Evolutionary conservation across 2,797 vertebrate genomes (phyloP), one percentile per base, ranked within the genome.

Genomic region (Mormyrus proboscirostris): DNA sequence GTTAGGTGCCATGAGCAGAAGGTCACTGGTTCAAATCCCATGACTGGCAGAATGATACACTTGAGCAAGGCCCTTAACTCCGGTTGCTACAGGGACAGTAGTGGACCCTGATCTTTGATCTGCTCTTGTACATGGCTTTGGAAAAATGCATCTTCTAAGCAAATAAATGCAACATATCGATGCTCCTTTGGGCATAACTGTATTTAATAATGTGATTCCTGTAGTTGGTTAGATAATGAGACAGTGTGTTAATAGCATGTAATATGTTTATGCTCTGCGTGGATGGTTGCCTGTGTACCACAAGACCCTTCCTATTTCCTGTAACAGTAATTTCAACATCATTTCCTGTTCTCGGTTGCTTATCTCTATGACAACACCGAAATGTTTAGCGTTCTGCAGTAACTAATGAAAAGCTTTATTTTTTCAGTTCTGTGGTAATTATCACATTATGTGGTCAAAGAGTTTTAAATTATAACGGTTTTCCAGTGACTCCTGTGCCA

Each of bases 271-370:
- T 69, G 65, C 10, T 69, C 9, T 55, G 25, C 38, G 25, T 50
- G 0, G 16, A 84, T 84, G 19, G 41, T 7, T 33, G 14, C 25
- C 29, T 33, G 73, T 38, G 69, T 47, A 29, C 89, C 88, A 85
- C 62, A 91, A 44, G 88, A 90, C 90, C 86, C 7, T 8, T 65
- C 91, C 88, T 86, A 92, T 93, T 94, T 94, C 92, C 91, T 93
- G 90, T 91, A 86, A 85, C n/a, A 59, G 87, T 88, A 89, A 88
- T 65, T 89, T 88, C 4, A 3, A 22, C 59, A 90, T 55, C 38
- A 2, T 8, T 87, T 91, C 90, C 91, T 85, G 53, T 86, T 51
- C 16, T 86, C 41, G 0, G 29, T 76, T 79, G 12, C 7, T n/a
- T 38, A 76, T 3, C 25, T 73, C 88, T 38, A 62, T 69, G 87